Evolutionary conservation across 2,113 vertebrate species (phyloP).

Genomic region (Pollachius pollachius): DNA sequence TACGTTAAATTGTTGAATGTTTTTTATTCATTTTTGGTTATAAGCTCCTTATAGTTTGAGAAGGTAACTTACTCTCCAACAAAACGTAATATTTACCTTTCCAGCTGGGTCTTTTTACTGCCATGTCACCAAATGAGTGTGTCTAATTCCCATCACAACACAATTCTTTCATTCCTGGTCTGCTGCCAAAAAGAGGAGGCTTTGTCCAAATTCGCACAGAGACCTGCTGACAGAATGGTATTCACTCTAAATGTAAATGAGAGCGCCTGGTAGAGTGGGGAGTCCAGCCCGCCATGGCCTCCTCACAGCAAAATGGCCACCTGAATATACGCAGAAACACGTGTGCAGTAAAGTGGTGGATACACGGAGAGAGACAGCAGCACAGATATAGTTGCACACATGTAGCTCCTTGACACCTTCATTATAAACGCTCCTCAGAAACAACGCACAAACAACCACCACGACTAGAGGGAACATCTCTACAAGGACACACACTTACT

Average conservation of each 20-base stretch:
- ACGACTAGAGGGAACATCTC: neutral
- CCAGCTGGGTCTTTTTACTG: conserved; percentile 22
- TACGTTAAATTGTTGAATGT: no score
- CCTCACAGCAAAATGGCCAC: conserved; percentile 20
- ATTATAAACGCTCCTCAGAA: neutral
- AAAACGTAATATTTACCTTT: conserved; percentile 28
- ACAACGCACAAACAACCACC: conserved; percentile 17
- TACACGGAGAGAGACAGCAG: conserved; percentile 15
- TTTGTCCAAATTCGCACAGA: conserved; percentile 57
- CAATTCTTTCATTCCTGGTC: conserved; percentile 58
- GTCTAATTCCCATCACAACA: conserved; percentile 51
- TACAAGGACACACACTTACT: no score
- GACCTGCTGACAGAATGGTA: conserved; percentile 56
- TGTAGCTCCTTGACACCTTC: conserved; percentile 1
- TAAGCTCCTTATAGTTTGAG: no score
- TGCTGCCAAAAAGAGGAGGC: conserved; percentile 55
- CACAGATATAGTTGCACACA: neutral
- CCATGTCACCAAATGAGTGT: conserved; percentile 55
- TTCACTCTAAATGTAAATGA: conserved; percentile 84
- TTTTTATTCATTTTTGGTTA: no score
- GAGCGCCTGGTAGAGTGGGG: conserved; percentile 48
- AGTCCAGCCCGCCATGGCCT: conserved; percentile 37
- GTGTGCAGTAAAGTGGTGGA: conserved; percentile 1
- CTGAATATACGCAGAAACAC: conserved; percentile 21
- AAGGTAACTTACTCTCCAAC: no score